Evolutionary conservation across 2,888 invertebrate genomes (phyloP), one percentile per base, ranked within the genome.

Genomic region (Papilio gigon): DNA sequence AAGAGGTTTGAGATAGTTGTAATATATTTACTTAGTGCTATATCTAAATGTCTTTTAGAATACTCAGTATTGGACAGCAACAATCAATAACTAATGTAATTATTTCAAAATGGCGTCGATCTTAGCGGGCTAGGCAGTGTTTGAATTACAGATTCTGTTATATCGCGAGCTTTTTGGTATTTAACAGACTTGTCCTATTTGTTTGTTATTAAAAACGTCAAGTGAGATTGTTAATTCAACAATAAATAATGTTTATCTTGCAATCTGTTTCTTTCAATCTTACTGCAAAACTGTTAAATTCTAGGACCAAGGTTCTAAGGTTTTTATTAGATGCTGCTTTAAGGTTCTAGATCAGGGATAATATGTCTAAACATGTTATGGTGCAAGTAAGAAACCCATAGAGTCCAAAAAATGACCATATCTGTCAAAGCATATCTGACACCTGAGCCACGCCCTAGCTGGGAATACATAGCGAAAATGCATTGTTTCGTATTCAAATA

Each of bases 171-270:
- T 44, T 68, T 80, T 78, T 73, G 75, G 72, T 3, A 71, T 72
- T 68, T 70, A 65, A 75, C 77, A 17, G 84, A 82, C 85, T 86
- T 83, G 86, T 81, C 81, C 61, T 77, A 82, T 85, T 85, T 84
- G 79, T 78, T 78, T 79, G 76, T 83, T 73, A 78, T 76, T 81
- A 78, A 74, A 87, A 86, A 83, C 79, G 82, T 80, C 84, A 84
- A 85, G 86, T 87, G 70, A 77, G 76, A 76, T 80, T 73, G 65
- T 76, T 81, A 79, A 80, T 74, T 66, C 79, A 80, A 75, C 71
- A 84, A 85, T 86, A 86, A 84, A 86, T 77, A 77, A 76, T 80
- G 74, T 68, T 75, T 79, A 78, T 77, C 77, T 80, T 60, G 25
- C 59, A 60, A 64, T 75, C 69, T 9, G 33, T 40, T 68, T 67